Evolutionary conservation across 2,888 invertebrate genomes (phyloP).

Genomic region (Ethmia dodecea): DNA sequence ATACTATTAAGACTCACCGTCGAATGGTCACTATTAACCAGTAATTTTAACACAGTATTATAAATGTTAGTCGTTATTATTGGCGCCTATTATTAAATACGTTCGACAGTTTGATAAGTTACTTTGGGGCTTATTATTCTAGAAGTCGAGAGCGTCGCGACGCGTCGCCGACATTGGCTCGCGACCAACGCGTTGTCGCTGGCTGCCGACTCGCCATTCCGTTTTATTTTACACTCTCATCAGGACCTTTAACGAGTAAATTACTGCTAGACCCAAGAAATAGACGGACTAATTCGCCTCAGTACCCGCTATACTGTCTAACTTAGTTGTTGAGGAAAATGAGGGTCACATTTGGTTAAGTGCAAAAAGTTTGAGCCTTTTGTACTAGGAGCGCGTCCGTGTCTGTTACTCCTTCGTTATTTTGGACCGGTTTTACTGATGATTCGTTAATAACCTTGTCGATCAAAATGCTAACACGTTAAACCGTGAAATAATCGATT

Average conservation of each 20-base stretch:
- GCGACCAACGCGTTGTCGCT: constrained; percentile 62
- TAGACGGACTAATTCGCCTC: constrained; percentile 21
- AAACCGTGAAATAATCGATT: no score
- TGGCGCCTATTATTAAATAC: constrained; percentile 15
- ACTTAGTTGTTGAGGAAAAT: neutral
- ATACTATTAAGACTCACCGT: no score
- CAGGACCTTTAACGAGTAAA: constrained; percentile 54
- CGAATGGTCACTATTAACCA: neutral
- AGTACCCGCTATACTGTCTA: no score
- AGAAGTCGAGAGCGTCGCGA: constrained; percentile 20
- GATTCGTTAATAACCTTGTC: no score
- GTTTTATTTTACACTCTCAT: constrained; percentile 71
- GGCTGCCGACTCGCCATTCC: constrained; percentile 48
- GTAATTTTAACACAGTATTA: constrained; percentile 1
- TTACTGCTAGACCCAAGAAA: constrained; percentile 32
- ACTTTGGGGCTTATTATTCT: constrained; percentile 1
- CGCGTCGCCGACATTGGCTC: constrained; percentile 45
- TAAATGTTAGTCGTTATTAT: constrained; percentile 21
- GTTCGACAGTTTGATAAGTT: constrained; percentile 19
- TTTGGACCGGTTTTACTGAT: no score
- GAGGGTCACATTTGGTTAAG: no score
- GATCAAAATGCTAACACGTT: no score
- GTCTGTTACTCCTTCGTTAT: no score
- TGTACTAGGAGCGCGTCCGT: no score
- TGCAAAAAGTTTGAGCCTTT: no score